These are phyloP conservation scores for Pachycephus smyrnensis DNA, from an alignment of 2,888 invertebrate species.

Conservation along the genomic window DNA sequence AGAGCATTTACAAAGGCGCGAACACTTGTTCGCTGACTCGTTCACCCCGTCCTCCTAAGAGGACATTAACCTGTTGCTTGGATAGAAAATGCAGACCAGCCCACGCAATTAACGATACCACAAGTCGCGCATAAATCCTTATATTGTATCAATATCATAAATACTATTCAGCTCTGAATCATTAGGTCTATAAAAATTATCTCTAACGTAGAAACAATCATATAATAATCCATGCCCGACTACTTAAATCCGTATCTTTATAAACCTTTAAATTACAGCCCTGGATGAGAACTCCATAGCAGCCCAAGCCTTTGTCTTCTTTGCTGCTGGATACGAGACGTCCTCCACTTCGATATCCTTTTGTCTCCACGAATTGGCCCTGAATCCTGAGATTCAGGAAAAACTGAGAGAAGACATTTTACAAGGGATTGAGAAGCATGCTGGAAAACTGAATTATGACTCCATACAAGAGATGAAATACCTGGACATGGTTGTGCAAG, in stretches of 20 bases:
- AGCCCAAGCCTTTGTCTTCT: constrained; percentile 64
- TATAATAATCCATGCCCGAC: neutral
- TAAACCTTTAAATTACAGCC: constrained; percentile 37
- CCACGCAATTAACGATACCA: neutral
- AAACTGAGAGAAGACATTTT: constrained; percentile 53
- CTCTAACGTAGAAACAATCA: neutral
- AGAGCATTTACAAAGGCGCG: neutral
- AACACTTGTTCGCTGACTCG: neutral
- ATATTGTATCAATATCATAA: neutral
- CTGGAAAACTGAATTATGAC: constrained; percentile 58
- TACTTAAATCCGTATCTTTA: constrained; percentile 13
- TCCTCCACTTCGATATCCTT: constrained; percentile 62
- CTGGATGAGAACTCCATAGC: constrained; percentile 58
- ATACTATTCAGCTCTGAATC: neutral
- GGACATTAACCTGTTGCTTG: neutral
- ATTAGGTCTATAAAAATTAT: neutral
- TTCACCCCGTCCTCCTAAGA: neutral
- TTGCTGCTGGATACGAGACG: constrained; percentile 63
- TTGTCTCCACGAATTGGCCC: constrained; percentile 59
- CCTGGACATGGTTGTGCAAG: constrained; percentile 58
- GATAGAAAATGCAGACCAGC: neutral
- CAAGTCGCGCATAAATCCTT: neutral
- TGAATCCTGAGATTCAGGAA: constrained; percentile 57
- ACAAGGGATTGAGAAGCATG: constrained; percentile 43
- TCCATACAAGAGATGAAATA: constrained; percentile 62